Conservation (phyloP, 2,888 invertebrate species). For the Lycaena phlaeas region DNA sequence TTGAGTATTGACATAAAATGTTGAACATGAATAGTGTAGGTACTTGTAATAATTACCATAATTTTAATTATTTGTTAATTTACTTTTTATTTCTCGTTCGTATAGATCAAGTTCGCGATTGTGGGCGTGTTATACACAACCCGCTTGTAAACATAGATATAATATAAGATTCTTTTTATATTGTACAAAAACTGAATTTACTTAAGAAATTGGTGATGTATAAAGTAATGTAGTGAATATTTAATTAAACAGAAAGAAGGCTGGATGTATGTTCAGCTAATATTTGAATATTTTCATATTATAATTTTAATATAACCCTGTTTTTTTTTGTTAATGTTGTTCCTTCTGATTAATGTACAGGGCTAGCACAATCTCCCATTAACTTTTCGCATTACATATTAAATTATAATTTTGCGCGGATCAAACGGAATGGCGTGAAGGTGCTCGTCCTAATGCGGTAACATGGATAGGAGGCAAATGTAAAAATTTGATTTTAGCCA, state of each 20-base stretch:
- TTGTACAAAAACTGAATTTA: slow-evolving; percentile 74
- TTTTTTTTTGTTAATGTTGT: slow-evolving; percentile 66
- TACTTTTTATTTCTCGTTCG: slow-evolving; percentile 56
- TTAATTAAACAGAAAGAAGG: slow-evolving; percentile 70
- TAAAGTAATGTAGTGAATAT: slow-evolving; percentile 72
- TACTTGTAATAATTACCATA: slow-evolving; percentile 70
- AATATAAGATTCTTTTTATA: slow-evolving; percentile 73
- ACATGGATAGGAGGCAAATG: slow-evolving; percentile 52
- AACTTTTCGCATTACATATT: slow-evolving; percentile 16
- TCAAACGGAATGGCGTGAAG: slow-evolving; percentile 22
- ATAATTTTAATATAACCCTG: slow-evolving; percentile 73
- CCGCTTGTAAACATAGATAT: slow-evolving; percentile 60
- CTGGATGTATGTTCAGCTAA: slow-evolving; percentile 63
- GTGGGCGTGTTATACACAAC: slow-evolving; percentile 57
- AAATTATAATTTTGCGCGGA: slow-evolving; percentile 7
- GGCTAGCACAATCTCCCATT: slow-evolving; percentile 35
- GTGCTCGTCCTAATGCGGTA: slow-evolving; percentile 33
- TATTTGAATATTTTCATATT: slow-evolving; percentile 74
- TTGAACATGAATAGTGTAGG: slow-evolving; percentile 70
- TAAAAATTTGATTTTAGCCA: slow-evolving; percentile 66
- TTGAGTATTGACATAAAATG: slow-evolving; percentile 70
- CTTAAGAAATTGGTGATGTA: slow-evolving; percentile 74
- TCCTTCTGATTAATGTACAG: slow-evolving; percentile 61
- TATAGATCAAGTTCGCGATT: slow-evolving; percentile 55
- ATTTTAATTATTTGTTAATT: slow-evolving; percentile 68